phyloP scores from a whole-genome alignment of 2,888 invertebrate species.

The Orthosia gothica region DNA sequence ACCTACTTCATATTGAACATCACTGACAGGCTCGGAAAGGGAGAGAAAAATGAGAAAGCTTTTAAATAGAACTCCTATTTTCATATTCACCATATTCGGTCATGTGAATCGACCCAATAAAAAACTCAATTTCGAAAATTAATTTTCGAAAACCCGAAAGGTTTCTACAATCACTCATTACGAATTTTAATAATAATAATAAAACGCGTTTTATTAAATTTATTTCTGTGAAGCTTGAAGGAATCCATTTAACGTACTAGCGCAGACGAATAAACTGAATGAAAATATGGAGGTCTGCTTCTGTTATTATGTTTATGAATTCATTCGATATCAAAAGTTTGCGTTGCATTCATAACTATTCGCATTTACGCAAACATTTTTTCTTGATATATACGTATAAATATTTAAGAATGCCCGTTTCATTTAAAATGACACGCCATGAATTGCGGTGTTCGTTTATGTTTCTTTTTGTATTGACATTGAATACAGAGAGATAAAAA shows the following conservation, averaged over 20 bases:
- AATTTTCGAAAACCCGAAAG: background rate
- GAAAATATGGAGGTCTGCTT: conserved; percentile 32
- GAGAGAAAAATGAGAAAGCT: background rate
- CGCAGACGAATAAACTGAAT: conserved; percentile 42
- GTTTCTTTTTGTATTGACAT: conserved; percentile 46
- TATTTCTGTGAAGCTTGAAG: conserved; percentile 18
- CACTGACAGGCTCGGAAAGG: background rate
- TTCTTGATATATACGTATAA: conserved; percentile 31
- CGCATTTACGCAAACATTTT: conserved; percentile 39
- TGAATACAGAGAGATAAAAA: conserved; percentile 67
- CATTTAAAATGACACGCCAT: conserved; percentile 23
- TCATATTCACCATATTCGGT: background rate
- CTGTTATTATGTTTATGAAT: conserved; percentile 41
- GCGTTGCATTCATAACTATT: conserved; percentile 49
- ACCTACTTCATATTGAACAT: too few relatives aligned
- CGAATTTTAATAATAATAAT: background rate
- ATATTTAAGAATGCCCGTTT: conserved; percentile 25
- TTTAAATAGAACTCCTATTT: background rate
- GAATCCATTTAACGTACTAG: conserved; percentile 24
- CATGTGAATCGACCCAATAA: conserved; percentile 1
- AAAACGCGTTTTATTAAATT: conserved; percentile 4
- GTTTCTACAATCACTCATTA: conserved; percentile 2
- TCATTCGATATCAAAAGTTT: conserved; percentile 49
- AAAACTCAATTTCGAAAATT: conserved; percentile 7
- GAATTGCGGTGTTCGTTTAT: conserved; percentile 27